phyloP scores from a whole-genome alignment of 2,113 vertebrate genomes.

The Clarias batrachus region DNA sequence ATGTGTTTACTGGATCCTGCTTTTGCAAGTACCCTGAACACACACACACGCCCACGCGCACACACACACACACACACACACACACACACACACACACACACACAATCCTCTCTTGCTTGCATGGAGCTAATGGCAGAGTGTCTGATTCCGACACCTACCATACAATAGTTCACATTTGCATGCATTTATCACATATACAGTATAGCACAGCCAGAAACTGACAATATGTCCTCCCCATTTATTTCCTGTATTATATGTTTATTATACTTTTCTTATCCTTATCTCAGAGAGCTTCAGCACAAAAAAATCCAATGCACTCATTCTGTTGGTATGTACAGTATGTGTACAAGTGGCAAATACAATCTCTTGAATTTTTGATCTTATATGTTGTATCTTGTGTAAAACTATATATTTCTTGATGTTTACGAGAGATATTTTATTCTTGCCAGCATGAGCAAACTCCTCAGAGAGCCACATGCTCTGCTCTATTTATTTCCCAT shows the following conservation, averaged over 20 bases:
- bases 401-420: not conserved
- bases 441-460: conserved; percentile 26
- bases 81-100: too few relatives aligned
- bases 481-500: conserved; percentile 60
- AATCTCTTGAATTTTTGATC: too few relatives aligned
- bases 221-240: not conserved
- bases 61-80: too few relatives aligned
- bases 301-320: too few relatives aligned
- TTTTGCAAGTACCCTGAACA: not conserved
- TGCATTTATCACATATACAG: not conserved
- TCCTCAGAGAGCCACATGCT: conserved; percentile 47
- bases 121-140: not conserved
- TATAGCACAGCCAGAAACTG: not conserved
- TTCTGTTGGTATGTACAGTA: too few relatives aligned
- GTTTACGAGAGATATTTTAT: not conserved
- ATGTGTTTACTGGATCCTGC: not conserved
- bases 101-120: not conserved
- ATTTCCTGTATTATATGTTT: too few relatives aligned
- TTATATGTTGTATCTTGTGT: not conserved
- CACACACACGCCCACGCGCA: not conserved
- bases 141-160: not conserved
- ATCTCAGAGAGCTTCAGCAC: too few relatives aligned
- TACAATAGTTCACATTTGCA: not conserved
- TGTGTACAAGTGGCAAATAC: too few relatives aligned
- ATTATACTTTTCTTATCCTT: too few relatives aligned